Conservation (phyloP, 2,113 vertebrate species). For the Steatornis caripensis region DNA sequence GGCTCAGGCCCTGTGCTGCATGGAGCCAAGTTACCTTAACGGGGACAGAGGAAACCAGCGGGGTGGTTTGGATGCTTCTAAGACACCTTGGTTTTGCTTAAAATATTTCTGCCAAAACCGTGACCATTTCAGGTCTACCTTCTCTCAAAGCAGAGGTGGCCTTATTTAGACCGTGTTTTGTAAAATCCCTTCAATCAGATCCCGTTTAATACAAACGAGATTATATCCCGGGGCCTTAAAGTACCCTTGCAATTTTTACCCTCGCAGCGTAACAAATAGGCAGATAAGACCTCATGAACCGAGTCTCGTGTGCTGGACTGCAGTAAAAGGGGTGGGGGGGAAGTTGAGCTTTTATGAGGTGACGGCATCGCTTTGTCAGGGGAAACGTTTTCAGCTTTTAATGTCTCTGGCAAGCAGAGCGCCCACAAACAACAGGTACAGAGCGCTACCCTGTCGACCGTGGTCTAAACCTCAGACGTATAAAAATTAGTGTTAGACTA, state of each 20-base stretch:
- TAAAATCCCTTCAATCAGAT: background rate
- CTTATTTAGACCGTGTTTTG: background rate
- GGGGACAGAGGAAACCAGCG: background rate
- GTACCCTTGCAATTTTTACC: background rate
- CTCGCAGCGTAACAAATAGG: background rate
- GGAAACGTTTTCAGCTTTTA: background rate
- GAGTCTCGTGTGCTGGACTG: background rate
- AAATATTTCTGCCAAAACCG: background rate
- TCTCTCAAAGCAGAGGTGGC: background rate
- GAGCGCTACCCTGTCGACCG: background rate
- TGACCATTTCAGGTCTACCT: background rate
- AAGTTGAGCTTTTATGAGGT: background rate
- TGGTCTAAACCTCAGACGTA: background rate
- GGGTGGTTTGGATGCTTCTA: background rate
- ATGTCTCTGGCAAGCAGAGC: background rate
- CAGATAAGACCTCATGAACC: background rate
- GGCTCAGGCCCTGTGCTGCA: background rate
- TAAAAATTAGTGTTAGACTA: background rate
- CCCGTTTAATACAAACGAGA: background rate
- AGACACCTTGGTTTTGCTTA: background rate
- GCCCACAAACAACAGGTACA: background rate
- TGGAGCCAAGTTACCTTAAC: background rate
- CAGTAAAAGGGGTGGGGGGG: background rate
- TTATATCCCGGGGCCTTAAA: background rate
- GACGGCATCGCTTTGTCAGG: background rate